Conservation (phyloP, 2,797 vertebrate species). For the Denticeps clupeoides region DNA sequence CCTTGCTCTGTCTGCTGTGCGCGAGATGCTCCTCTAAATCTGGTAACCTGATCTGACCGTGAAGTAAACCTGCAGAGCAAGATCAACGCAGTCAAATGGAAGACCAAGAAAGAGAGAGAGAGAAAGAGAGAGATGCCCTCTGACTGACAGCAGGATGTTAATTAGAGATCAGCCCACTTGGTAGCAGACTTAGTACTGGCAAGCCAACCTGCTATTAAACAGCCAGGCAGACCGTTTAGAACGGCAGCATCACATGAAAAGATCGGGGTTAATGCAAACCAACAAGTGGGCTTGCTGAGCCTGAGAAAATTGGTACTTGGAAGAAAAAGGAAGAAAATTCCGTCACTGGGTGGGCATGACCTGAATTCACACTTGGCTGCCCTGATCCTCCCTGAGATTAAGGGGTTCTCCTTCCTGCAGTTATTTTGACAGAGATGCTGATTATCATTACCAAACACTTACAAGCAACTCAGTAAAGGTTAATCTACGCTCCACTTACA, state of each 20-base stretch:
- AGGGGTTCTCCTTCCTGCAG: too few relatives aligned
- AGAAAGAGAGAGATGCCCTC: slow-evolving; percentile 31
- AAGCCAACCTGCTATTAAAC: slow-evolving; percentile 46
- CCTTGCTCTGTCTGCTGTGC: neutral
- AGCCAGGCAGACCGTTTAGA: slow-evolving; percentile 21
- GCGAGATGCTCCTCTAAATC: neutral
- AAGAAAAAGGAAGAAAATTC: neutral
- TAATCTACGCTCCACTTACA: too few relatives aligned
- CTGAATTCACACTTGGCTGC: neutral
- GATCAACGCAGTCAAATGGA: too few relatives aligned
- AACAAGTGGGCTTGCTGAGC: too few relatives aligned
- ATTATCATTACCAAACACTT: too few relatives aligned
- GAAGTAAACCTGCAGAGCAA: slow-evolving; percentile 13
- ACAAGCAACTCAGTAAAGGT: too few relatives aligned
- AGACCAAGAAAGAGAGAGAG: too few relatives aligned
- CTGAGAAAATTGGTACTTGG: slow-evolving; percentile 1
- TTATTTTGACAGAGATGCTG: too few relatives aligned
- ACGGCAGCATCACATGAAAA: slow-evolving; percentile 8
- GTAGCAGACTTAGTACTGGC: slow-evolving; percentile 52
- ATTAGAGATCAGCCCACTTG: slow-evolving; percentile 58
- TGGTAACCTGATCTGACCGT: slow-evolving; percentile 17
- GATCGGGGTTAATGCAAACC: slow-evolving; percentile 6
- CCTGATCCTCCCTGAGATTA: neutral
- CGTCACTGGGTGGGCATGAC: neutral
- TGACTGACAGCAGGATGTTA: slow-evolving; percentile 52